Conservation (phyloP, 2,113 vertebrate species). For the Camelus bactrianus region DNA sequence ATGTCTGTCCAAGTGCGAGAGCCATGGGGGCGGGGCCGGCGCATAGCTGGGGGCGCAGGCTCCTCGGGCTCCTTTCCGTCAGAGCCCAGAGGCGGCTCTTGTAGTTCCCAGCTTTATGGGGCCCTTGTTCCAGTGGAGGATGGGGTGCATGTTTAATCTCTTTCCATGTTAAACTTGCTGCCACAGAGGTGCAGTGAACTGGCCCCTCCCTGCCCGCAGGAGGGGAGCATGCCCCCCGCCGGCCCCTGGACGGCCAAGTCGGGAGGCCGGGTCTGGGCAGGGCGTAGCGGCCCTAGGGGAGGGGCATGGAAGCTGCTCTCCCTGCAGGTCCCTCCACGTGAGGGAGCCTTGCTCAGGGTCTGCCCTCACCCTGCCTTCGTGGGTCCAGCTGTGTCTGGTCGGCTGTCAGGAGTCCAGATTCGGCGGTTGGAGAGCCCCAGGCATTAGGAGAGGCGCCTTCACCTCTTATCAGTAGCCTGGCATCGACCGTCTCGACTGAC, state of each 20-base stretch:
- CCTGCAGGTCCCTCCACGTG: too few relatives aligned
- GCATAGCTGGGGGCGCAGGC: too few relatives aligned
- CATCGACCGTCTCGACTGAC: neutral
- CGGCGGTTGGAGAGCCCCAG: neutral
- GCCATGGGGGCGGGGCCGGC: too few relatives aligned
- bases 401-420: neutral
- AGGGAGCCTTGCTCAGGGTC: too few relatives aligned
- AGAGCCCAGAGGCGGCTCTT: neutral
- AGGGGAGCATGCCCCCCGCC: too few relatives aligned
- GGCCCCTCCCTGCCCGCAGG: neutral
- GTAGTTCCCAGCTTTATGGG: neutral
- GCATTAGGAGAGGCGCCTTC: fast-evolving
- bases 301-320: neutral
- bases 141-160: neutral
- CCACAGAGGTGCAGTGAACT: neutral
- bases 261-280: neutral
- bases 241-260: fast-evolving
- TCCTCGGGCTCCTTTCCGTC: too few relatives aligned
- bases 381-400: neutral
- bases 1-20: too few relatives aligned
- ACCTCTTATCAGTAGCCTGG: neutral
- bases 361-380: too few relatives aligned
- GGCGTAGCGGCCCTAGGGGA: too few relatives aligned
- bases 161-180: neutral
- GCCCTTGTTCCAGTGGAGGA: neutral